These are phyloP conservation scores for Argyra leucocephala DNA, from an alignment of 2,888 invertebrate species.

Conservation along the genomic window DNA sequence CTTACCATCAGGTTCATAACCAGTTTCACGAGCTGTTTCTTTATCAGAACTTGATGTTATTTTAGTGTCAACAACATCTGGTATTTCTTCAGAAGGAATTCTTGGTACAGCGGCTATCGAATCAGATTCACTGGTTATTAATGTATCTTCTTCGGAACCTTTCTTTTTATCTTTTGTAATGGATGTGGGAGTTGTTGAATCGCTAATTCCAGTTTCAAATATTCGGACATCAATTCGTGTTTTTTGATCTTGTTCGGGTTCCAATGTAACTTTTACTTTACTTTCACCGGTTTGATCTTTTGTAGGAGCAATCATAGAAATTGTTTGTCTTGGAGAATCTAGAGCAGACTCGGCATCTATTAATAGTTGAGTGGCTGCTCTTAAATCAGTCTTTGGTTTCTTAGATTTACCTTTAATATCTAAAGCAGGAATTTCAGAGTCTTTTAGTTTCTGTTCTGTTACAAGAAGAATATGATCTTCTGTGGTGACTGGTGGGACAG, in stretches of 20 bases:
- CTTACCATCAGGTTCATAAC: conserved; percentile 62
- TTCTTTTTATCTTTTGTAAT: conserved; percentile 32
- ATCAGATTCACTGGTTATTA: conserved; percentile 21
- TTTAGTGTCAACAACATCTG: not conserved
- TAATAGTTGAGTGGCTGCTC: conserved; percentile 36
- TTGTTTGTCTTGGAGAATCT: conserved; percentile 30
- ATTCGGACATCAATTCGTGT: conserved; percentile 39
- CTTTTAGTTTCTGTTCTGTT: not conserved
- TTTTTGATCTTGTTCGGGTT: conserved; percentile 19
- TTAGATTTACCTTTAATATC: conserved; percentile 9
- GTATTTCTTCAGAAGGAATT: conserved; percentile 2
- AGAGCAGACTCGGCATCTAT: conserved; percentile 34
- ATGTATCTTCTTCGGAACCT: conserved; percentile 12
- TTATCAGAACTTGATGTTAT: conserved; percentile 31
- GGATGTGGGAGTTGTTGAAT: conserved; percentile 36
- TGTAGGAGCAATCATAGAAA: conserved; percentile 39
- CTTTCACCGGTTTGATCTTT: conserved; percentile 39
- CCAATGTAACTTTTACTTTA: conserved; percentile 34
- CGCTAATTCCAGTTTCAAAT: conserved; percentile 32
- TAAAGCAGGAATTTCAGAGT: not conserved
- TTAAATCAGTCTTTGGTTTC: conserved; percentile 26
- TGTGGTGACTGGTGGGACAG: not conserved
- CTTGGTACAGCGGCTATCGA: conserved; percentile 6
- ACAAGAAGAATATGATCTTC: not conserved
- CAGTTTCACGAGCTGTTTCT: conserved; percentile 47